Base-by-base conservation (phyloP, 1,140 invertebrate genomes). In the Homalodisca vitripennis region DNA sequence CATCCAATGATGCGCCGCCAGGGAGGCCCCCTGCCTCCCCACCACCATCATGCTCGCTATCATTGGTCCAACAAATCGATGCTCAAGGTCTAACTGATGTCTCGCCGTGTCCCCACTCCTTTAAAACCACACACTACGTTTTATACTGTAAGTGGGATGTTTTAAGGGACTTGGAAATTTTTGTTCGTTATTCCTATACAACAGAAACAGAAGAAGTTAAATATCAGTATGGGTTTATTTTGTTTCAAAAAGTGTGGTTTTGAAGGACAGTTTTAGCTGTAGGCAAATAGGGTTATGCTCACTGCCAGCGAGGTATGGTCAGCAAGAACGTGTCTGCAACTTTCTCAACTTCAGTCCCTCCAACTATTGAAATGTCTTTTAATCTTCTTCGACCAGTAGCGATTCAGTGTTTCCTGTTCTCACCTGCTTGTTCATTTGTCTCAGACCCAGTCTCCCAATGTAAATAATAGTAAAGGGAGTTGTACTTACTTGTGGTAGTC, bases 41-140 rank as follows among this genome's bases (percentile, higher is more conserved):
- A 22, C 1, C 65, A 30, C 1, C 63, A 32, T 26, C 63, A 66
- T 41, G 20, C n/a, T 57, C 70, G 64, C 10, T 55, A 68, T 27
- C 63, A 57, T 24, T 51, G 51, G 32, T 47, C 55, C 60, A 66
- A 68, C 65, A 71, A 71, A 57, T 27, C 41, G 29, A 66, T 67
- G 47, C 66, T 71, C 57, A 71, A 71, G 31, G 70, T 71, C 22
- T 71, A 68, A 65, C 12, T 26, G 6, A 22, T 27, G 17, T n/a
- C n/a, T n/a, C n/a, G n/a, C n/a, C n/a, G n/a, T n/a, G n/a, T n/a
- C n/a, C n/a, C n/a, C n/a, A 20, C 55, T 24, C 24, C 24, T 60
- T 60, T 60, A 30, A 60, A 60, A 60, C 29, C 55, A 60, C 55
- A 41, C 34, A n/a, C n/a, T n/a, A n/a, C n/a, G n/a, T n/a, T n/a